Evolutionary conservation across 35 echinoderm and acorn worm genomes (phyloP).

Genomic region (Heliocidaris tuberculata): DNA sequence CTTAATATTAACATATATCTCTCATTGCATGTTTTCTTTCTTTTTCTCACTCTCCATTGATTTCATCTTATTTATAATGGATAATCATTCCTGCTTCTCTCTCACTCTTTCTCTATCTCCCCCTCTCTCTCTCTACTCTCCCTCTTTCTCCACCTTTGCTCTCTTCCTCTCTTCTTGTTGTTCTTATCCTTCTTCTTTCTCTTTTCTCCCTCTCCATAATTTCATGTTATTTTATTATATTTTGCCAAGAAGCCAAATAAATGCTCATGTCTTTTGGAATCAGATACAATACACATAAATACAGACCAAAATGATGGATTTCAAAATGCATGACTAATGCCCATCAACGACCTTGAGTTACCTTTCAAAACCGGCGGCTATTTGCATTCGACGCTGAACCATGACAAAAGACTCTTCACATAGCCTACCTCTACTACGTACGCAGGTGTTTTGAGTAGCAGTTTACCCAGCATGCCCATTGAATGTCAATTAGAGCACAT

Average conservation of each 20-base stretch:
- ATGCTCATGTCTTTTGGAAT: neutral
- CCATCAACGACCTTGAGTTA: neutral
- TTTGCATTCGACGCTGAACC: neutral
- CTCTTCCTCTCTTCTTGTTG: too few species aligned
- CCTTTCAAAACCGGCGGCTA: neutral
- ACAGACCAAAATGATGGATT: neutral
- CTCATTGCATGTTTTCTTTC: neutral
- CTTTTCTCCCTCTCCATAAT: too few species aligned
- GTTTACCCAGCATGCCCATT: neutral
- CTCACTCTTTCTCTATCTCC: neutral
- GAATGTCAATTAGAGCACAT: neutral
- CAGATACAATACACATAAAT: neutral
- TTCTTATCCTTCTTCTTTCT: too few species aligned
- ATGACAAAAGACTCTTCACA: neutral
- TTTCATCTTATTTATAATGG: too few species aligned
- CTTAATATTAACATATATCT: too few species aligned
- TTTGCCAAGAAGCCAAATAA: slow-evolving; percentile 9
- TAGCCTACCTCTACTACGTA: neutral
- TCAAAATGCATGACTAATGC: neutral
- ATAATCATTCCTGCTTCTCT: too few species aligned
- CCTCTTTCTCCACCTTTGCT: too few species aligned
- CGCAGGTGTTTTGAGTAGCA: neutral
- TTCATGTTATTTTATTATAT: too few species aligned
- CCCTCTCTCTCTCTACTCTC: too few species aligned
- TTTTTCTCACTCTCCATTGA: neutral